These are phyloP conservation scores for Cassiopea andromeda DNA, from an alignment of 30 jellyfish, hydroid and myxozoan species.

Conservation along the genomic window DNA sequence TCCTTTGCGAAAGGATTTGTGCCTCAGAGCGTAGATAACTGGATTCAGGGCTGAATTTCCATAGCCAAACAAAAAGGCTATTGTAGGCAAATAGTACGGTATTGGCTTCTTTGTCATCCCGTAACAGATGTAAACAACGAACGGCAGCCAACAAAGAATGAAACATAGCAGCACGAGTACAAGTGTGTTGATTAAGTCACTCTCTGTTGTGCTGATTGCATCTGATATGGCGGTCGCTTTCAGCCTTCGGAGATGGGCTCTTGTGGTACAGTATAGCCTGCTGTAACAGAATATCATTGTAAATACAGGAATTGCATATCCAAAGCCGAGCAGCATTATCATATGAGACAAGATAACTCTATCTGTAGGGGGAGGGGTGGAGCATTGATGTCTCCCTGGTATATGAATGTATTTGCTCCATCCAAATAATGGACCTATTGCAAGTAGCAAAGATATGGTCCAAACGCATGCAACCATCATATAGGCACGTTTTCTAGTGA, in stretches of 20 bases:
- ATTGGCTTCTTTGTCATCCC: constrained; percentile 41
- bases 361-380: constrained; percentile 41
- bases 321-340: constrained; percentile 56
- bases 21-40: constrained; percentile 78
- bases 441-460: constrained; percentile 56
- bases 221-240: constrained; percentile 49
- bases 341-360: constrained; percentile 3
- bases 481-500: constrained; percentile 54
- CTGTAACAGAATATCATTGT: constrained; percentile 71
- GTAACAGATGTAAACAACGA: constrained; percentile 50
- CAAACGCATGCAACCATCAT: constrained; percentile 49
- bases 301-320: constrained; percentile 48
- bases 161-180: constrained; percentile 47
- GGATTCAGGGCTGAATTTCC: constrained; percentile 86
- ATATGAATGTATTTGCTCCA: constrained; percentile 69
- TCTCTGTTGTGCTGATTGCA: constrained; percentile 17
- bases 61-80: constrained; percentile 73
- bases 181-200: constrained; percentile 62
- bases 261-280: constrained; percentile 56
- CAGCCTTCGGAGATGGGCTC: constrained; percentile 53
- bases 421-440: constrained; percentile 83
- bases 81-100: constrained; percentile 59
- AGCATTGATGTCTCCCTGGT: constrained; percentile 79
- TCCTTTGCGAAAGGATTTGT: constrained; percentile 74
- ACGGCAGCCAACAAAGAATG: constrained; percentile 77